Evolutionary conservation across 53 echinoderm and acorn worm genomes (phyloP), one percentile per base, ranked within the genome.

Genomic region (Glandiceps talaboti): DNA sequence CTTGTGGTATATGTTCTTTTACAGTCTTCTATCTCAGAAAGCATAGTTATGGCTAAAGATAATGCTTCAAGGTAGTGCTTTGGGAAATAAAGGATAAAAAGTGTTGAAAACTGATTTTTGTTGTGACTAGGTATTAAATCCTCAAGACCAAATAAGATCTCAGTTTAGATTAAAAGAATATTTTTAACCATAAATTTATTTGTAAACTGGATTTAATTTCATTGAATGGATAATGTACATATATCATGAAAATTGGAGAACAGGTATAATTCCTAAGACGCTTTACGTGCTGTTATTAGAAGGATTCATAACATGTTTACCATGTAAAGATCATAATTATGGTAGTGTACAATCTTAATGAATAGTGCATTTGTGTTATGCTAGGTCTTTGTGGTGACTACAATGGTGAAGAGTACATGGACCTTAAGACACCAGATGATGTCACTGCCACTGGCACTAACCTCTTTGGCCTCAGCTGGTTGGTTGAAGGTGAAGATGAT

Each of bases 381-480:
- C 20, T 33, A 89, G 89, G 89, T 72, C 79, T 89, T 27, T 85
- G 89, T 73, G 89, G 89, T 80, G 89, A 82, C 74, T 79, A 75
- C 85, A 89, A 82, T 33, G 85, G 82, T 25, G 82, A 85, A 73
- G 79, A 76, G 31, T 28, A n/a, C 29, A 32, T 32, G 73, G 82
- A 82, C 28, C 32, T 76, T n/a, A 33, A 33, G 1, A 82, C 82
- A 1, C 76, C 76, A 32, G 31, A 76, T 28, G 75, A 76, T 1
- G 79, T 75, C 33, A 73, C 79, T 32, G 30, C 80, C 14, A 79
- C 33, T 26, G 85, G 85, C 82, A 85, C 73, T 79, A 89, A 82
- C 32, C 85, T 85, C 80, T 85, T 88, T 79, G 88, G 79, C 26
- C 74, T 85, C 76, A 89, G 83, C 80, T 89, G 89, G 89, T 75